Evolutionary conservation across 2,113 vertebrate species (phyloP).

Genomic region (Pelecanoides urinatrix): DNA sequence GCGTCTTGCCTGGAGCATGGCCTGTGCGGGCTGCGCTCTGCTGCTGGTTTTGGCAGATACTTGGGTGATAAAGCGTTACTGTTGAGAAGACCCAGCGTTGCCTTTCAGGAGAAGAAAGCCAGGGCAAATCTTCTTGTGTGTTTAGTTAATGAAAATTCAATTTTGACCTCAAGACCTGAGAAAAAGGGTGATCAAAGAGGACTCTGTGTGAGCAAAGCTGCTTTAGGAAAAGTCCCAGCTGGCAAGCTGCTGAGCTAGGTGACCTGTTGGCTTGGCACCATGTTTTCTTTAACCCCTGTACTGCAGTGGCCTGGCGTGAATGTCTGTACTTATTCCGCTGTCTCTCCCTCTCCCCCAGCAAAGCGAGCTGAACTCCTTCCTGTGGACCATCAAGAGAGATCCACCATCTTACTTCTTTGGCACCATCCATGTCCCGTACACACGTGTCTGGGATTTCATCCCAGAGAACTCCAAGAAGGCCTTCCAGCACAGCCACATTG

Average conservation of each 20-base stretch:
- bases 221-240: neutral
- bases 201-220: neutral
- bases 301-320: neutral
- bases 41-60: neutral
- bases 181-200: neutral
- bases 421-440: conserved; percentile 89
- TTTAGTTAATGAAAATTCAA: neutral
- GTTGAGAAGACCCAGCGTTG: neutral
- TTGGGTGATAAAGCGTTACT: neutral
- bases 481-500: conserved; percentile 84
- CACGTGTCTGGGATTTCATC: conserved; percentile 87
- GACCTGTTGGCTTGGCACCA: neutral
- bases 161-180: neutral
- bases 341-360: conserved; percentile 75
- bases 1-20: neutral
- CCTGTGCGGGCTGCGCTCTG: neutral
- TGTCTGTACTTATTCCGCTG: neutral
- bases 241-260: neutral
- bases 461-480: conserved; percentile 88
- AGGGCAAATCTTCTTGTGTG: neutral
- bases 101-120: neutral
- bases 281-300: neutral
- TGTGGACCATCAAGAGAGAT: conserved; percentile 89
- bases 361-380: conserved; percentile 87
- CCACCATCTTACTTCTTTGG: conserved; percentile 89